These are phyloP conservation scores for Eristalinus sepulchralis DNA, from an alignment of 2,888 invertebrate species.

Conservation along the genomic window DNA sequence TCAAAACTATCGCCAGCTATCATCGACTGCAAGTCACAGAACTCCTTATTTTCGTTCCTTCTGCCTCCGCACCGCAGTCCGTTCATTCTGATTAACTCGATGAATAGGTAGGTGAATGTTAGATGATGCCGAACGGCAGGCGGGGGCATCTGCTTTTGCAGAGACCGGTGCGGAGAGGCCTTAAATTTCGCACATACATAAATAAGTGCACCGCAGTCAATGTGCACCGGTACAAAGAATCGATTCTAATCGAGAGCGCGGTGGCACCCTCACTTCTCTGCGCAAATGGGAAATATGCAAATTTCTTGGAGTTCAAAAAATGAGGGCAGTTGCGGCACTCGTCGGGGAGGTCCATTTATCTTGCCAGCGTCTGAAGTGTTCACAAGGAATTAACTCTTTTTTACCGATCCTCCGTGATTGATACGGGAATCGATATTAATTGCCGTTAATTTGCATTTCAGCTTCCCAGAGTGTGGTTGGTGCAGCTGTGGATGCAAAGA, in stretches of 20 bases:
- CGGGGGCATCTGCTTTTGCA: constrained; percentile 36
- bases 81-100: constrained; percentile 64
- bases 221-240: constrained; percentile 59
- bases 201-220: constrained; percentile 50
- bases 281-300: constrained; percentile 47
- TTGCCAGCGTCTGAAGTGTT: constrained; percentile 23
- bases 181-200: constrained; percentile 66
- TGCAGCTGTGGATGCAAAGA: constrained; percentile 3
- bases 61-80: constrained; percentile 13
- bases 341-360: constrained; percentile 23
- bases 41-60: constrained; percentile 14
- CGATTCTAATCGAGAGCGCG: constrained; percentile 46
- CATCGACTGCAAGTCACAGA: constrained; percentile 46
- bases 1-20: constrained; percentile 4
- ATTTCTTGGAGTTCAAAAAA: constrained; percentile 5
- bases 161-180: constrained; percentile 54
- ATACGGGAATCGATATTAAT: constrained; percentile 61
- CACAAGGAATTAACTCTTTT: constrained; percentile 50
- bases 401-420: constrained; percentile 44
- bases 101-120: constrained; percentile 66
- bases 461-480: constrained; percentile 54
- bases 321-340: constrained; percentile 16
- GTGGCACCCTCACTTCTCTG: constrained; percentile 4
- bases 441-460: constrained; percentile 58
- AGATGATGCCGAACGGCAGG: constrained; percentile 57